Percentiles rank a stretch among this genome's conserved stretches.
Conservation (phyloP, 2,888 invertebrate species). For the Drosophila tanythrix region DNA sequence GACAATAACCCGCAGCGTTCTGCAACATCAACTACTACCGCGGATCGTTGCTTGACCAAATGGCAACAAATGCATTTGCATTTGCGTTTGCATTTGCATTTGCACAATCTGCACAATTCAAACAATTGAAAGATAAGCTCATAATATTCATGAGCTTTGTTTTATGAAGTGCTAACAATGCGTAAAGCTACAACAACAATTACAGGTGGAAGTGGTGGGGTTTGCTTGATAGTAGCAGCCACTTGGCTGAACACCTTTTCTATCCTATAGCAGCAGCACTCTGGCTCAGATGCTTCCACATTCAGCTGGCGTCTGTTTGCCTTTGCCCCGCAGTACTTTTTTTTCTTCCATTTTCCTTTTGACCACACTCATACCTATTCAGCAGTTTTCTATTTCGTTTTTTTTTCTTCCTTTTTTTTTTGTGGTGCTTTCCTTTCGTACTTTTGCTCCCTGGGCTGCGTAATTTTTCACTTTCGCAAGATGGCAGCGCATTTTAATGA, state of each 20-base stretch:
- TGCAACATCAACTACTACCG: conserved; percentile 11
- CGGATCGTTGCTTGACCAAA: conserved; percentile 43
- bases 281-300: conserved; percentile 4
- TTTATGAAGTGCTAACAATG: conserved; percentile 85
- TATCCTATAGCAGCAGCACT: conserved; percentile 12
- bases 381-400: conserved; percentile 12
- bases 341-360: conserved; percentile 49
- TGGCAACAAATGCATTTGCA: conserved; percentile 36
- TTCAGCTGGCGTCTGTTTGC: conserved; percentile 20
- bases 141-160: conserved; percentile 84
- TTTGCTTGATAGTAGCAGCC: conserved; percentile 8
- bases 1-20: conserved; percentile 70
- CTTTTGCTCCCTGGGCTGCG: conserved; percentile 55
- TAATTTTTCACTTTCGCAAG: conserved; percentile 84
- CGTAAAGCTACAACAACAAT: conserved; percentile 59
- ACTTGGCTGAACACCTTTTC: conserved; percentile 59
- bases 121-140: conserved; percentile 67
- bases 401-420: conserved; percentile 3
- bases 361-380: conserved; percentile 33
- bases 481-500: conserved; percentile 82
- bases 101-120: conserved; percentile 53
- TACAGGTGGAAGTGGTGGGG: neutral
- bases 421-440: conserved; percentile 23
- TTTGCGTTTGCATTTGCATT: conserved; percentile 14
- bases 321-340: conserved; percentile 54